phyloP scores from a whole-genome alignment of 1,140 invertebrate species.

The Drosophila takahashii region DNA sequence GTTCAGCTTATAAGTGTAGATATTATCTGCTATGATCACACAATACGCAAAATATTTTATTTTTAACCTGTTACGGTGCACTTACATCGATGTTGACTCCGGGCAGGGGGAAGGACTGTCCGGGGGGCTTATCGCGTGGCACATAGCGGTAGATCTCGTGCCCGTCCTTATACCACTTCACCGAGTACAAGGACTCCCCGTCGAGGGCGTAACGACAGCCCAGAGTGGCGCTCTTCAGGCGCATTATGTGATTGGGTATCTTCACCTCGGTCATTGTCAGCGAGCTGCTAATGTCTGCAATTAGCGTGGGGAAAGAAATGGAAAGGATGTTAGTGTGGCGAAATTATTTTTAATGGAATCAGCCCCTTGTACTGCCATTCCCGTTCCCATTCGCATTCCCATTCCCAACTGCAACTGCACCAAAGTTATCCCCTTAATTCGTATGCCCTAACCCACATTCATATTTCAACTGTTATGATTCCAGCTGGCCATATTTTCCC shows the following conservation, averaged over 20 bases:
- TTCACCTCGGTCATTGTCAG: conserved; percentile 88
- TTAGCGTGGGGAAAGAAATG: conserved; percentile 40
- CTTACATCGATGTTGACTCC: conserved; percentile 94
- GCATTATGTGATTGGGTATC: conserved; percentile 89
- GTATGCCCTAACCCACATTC: conserved; percentile 34
- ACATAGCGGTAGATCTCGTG: conserved; percentile 94
- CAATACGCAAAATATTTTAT: background rate
- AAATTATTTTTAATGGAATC: conserved; percentile 60
- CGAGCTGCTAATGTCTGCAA: conserved; percentile 85
- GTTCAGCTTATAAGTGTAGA: too few relatives aligned
- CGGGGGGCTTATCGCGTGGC: conserved; percentile 89
- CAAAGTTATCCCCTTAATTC: conserved; percentile 31
- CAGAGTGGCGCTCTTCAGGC: conserved; percentile 89
- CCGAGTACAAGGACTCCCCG: conserved; percentile 91
- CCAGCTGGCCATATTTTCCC: conserved; percentile 52
- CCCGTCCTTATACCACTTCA: conserved; percentile 95
- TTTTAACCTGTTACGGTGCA: conserved; percentile 62
- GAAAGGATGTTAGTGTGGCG: conserved; percentile 44
- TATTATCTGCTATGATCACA: background rate
- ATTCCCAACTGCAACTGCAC: conserved; percentile 4
- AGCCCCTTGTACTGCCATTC: conserved; percentile 6
- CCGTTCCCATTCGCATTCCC: background rate
- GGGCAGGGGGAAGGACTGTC: conserved; percentile 90
- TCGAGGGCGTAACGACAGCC: conserved; percentile 93
- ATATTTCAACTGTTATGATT: conserved; percentile 31